A percentile compares a stretch with the other conserved stretches of the same genome.
Conservation (phyloP, 2,113 vertebrate species). For the Sinocyclocheilus grahami region DNA sequence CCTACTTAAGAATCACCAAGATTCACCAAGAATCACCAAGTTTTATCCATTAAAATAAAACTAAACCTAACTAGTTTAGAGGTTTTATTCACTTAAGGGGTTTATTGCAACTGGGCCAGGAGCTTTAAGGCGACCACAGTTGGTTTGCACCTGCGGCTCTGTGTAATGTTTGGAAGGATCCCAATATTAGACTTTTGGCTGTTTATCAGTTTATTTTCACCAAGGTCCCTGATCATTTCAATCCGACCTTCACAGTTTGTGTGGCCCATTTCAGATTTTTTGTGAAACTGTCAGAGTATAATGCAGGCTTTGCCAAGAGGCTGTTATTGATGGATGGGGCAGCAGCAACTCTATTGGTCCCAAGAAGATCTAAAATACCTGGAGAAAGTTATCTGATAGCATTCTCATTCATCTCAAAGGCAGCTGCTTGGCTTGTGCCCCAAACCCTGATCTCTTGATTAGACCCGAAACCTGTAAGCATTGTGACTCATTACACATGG, state of each 20-base stretch:
- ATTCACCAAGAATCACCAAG: neutral
- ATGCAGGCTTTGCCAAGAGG: slow-evolving; percentile 7
- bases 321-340: slow-evolving; percentile 13
- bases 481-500: neutral
- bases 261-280: slow-evolving; percentile 18
- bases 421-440: neutral
- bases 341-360: neutral
- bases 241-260: slow-evolving; percentile 4
- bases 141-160: neutral
- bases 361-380: slow-evolving; percentile 11
- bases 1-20: neutral
- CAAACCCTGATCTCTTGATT: neutral
- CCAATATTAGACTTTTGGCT: neutral
- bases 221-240: neutral
- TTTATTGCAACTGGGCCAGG: neutral
- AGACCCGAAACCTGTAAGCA: neutral
- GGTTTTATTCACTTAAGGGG: neutral
- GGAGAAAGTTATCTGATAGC: neutral
- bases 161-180: neutral
- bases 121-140: neutral
- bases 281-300: slow-evolving; percentile 3
- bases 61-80: neutral
- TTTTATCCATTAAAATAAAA: neutral
- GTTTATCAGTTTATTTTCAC: neutral
- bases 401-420: slow-evolving; percentile 6